Percentiles rank a stretch among this genome's conserved stretches.
phyloP scores from a whole-genome alignment of 2,113 vertebrate genomes.

The Capra hircus region DNA sequence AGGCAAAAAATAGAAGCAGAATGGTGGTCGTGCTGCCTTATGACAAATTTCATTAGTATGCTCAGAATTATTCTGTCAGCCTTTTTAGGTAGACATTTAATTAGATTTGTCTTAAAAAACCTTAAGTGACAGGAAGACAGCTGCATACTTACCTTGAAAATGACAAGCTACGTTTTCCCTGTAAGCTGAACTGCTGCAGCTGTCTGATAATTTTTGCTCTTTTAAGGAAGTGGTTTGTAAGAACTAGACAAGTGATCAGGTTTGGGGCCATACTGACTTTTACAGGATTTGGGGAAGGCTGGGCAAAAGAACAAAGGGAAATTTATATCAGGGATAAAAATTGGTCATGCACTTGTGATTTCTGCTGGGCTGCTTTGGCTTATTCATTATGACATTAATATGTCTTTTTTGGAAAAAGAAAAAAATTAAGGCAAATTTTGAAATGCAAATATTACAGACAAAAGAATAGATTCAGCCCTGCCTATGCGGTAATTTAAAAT shows the following conservation, averaged over 20 bases:
- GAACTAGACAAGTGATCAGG: conserved; percentile 36
- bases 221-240: conserved; percentile 65
- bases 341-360: background rate
- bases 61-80: conserved; percentile 52
- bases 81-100: conserved; percentile 68
- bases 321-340: conserved; percentile 14
- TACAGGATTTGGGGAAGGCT: conserved; percentile 43
- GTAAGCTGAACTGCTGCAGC: conserved; percentile 47
- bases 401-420: background rate
- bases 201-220: conserved; percentile 62
- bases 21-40: background rate
- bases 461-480: background rate
- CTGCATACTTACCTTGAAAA: conserved; percentile 64
- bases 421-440: background rate
- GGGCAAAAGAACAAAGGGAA: conserved; percentile 40
- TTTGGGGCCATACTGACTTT: conserved; percentile 22
- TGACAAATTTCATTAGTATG: conserved; percentile 58
- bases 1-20: background rate
- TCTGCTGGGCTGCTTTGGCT: background rate
- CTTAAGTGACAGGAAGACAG: conserved; percentile 63
- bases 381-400: background rate
- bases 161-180: conserved; percentile 52
- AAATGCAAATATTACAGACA: background rate
- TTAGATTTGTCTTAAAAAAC: conserved; percentile 68
- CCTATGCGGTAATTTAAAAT: background rate